Evolutionary conservation across 2,888 invertebrate species (phyloP), one percentile per base, ranked within the genome.

Genomic region (Macrostomum cliftonense): DNA sequence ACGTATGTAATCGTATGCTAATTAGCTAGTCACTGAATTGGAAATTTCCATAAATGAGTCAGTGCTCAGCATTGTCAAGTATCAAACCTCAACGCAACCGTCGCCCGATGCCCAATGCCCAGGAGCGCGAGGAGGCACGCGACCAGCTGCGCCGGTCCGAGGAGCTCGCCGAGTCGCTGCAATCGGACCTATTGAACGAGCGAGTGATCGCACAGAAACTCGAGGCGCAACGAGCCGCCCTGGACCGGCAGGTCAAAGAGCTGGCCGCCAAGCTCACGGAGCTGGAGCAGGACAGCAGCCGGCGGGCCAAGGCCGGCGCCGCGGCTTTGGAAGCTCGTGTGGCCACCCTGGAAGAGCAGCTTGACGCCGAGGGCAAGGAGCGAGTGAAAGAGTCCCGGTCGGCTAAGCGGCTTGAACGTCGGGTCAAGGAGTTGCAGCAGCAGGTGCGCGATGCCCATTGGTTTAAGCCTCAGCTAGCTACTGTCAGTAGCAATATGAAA

Each of bases 271-370:
- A 93, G 71, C 75, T 93, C 56, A 79, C 82, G 0, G 97, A 97
- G 71, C 74, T 95, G 51, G 95, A 99, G 75, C 87, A 87, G 2
- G 79, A 84, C 47, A 83, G 86, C 59, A 78, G 91, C 59, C 83
- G 87, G 45, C 85, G 91, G 74, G 83, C 86, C 53, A 93, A 93
- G 76, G 87, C 91, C 39, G 75, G 87, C 52, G 87, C 95, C 60
- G 80, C 87, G 7, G 81, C 87, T 1, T 77, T 97, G 48, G 95
- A 97, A 74, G 81, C 89, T 56, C n/a, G 45, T 5, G 17, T 66
- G n/a, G 75, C 78, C 58, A 89, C 89, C 72, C 75, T 93, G 51
- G 95, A 97, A 65, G 95, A 95, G 66, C 93, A 95, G 71, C 73
- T 93, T 46, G 91, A 91, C 67, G 80, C 79, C 54, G 95, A 97